Base-by-base conservation (phyloP, 2,888 invertebrate genomes). In the Eledone cirrhosa region DNA sequence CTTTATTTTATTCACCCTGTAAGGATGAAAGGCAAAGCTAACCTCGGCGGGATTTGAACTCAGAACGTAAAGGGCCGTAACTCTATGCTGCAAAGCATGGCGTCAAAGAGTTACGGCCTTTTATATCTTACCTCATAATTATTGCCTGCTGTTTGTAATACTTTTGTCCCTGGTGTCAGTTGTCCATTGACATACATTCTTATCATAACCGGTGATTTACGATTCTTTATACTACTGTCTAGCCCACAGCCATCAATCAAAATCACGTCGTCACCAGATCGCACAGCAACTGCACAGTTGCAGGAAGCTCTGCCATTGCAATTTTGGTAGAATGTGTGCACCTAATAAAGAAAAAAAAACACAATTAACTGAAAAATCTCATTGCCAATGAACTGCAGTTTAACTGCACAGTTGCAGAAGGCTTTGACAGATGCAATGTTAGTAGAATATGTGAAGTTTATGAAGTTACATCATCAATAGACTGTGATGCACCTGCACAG, bases 261-360 rank as follows among this genome's bases (percentile, higher is more conserved):
- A 47, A 87, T 83, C 67, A 86, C 83, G 79, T 85, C 86, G 80
- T 85, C 84, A 1, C 81, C 82, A 41, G 83, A 81, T 41, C 81
- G 81, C 5, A 85, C 81, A 7, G 84, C 84, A 53, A 85, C 85
- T 47, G 84, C 86, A 83, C 86, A 86, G 82, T 85, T 86, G 79
- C 86, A 86, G 0, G 85, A 81, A 11, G 85, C 85, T 19, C 63
- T 11, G 47, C 78, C 81, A 47, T 79, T 77, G 72, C 85, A 85
- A 7, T 48, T 78, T 33, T 83, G 78, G 74, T 82, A 83, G 74
- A 82, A 83, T 2, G 80, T 75, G 48, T 80, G 81, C 0, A 84
- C 82, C 84, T 84, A 77, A 19, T 79, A 24, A 31, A 29, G 63
- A 75, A 16, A 22, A 24, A 48, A 27, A n/a, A 7, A 75, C 7